A percentile compares a stretch with the other conserved stretches of the same genome.
phyloP scores from a whole-genome alignment of 92 coral and sea anemone species.

The Pocillopora grandis region DNA sequence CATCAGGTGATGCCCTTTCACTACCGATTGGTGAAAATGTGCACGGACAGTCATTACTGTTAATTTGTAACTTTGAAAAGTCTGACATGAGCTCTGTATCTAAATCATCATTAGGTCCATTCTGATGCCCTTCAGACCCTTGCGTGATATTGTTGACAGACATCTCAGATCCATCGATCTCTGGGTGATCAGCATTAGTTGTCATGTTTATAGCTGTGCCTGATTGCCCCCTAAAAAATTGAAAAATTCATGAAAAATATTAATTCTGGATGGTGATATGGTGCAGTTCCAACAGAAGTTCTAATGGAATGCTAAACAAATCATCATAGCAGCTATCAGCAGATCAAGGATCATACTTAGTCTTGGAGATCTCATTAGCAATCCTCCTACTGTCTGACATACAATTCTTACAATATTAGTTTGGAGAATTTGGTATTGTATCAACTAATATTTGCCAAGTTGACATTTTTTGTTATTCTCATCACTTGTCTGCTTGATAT shows the following conservation, averaged over 20 bases:
- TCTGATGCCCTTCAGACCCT: not conserved
- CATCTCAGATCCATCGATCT: constrained; percentile 10
- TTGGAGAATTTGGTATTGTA: too few relatives aligned
- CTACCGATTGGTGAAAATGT: constrained; percentile 89
- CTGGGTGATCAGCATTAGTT: constrained; percentile 22
- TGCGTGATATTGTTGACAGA: not conserved
- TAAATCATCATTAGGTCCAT: constrained; percentile 6
- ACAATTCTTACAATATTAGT: too few relatives aligned
- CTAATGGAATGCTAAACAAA: too few relatives aligned
- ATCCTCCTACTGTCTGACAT: too few relatives aligned
- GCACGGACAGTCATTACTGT: constrained; percentile 48
- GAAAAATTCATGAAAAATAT: not conserved
- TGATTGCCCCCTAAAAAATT: constrained; percentile 2
- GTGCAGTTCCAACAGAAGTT: rapidly evolving
- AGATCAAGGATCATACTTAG: too few relatives aligned
- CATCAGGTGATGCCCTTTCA: constrained; percentile 75
- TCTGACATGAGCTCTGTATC: constrained; percentile 34
- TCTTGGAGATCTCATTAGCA: too few relatives aligned
- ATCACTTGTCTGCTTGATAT: too few relatives aligned
- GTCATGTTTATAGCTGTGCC: constrained; percentile 11
- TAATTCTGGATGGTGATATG: not conserved
- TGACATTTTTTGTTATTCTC: too few relatives aligned
- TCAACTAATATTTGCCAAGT: too few relatives aligned
- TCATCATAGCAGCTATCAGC: too few relatives aligned
- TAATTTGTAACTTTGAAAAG: constrained; percentile 33